Evolutionary conservation across 2,113 vertebrate species (phyloP).

Genomic region (Megalops atlanticus): DNA sequence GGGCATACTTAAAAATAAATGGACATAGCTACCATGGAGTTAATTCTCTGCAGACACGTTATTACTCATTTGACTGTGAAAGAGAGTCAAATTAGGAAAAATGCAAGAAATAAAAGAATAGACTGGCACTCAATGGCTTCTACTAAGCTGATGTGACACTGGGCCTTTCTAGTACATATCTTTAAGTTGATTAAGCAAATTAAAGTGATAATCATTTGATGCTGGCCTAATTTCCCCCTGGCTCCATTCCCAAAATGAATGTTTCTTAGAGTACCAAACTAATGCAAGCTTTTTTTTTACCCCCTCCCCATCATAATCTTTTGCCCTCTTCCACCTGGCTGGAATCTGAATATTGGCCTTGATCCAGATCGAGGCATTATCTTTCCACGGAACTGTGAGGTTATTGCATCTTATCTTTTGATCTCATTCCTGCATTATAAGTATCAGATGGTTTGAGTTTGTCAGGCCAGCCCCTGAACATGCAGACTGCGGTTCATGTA

Average conservation of each 20-base stretch:
- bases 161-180: conserved; percentile 50
- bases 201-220: conserved; percentile 61
- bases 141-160: conserved; percentile 46
- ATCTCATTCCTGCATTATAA: conserved; percentile 50
- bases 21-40: not conserved
- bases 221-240: conserved; percentile 51
- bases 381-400: conserved; percentile 44
- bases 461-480: not conserved
- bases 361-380: conserved; percentile 57
- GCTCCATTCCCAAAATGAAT: conserved; percentile 28
- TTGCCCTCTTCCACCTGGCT: conserved; percentile 67
- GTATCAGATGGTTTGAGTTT: conserved; percentile 47
- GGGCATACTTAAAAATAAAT: not conserved
- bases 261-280: conserved; percentile 10
- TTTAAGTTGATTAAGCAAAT: conserved; percentile 62
- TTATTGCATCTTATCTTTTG: conserved; percentile 41
- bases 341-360: conserved; percentile 55
- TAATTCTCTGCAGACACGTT: not conserved
- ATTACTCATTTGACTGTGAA: not conserved
- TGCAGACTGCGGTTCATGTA: conserved; percentile 12
- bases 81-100: not conserved
- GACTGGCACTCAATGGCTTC: conserved; percentile 38
- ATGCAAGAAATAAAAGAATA: conserved; percentile 36
- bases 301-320: conserved; percentile 42
- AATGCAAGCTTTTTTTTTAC: conserved; percentile 26